Evolutionary conservation across 2,888 invertebrate genomes (phyloP), one percentile per base, ranked within the genome.

Genomic region (Chrysolina americana): DNA sequence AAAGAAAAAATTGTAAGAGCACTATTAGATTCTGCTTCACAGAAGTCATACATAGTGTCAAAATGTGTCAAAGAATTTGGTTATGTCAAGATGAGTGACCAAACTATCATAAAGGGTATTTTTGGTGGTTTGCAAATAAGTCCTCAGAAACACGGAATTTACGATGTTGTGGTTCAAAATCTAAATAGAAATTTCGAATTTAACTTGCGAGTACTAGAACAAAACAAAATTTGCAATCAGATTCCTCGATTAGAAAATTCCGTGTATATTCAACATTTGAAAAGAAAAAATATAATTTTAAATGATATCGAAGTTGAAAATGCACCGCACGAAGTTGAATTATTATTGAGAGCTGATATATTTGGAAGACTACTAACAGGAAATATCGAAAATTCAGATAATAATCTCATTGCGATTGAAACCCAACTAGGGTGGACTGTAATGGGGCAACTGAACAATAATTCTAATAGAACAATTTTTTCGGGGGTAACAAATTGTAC

Each of bases 141-240:
- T 41, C 44, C 65, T 41, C 41, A 65, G 15, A 41, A 28, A 65
- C 41, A 65, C 44, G 65, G 65, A 65, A 65, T 65, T 41, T 44
- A 65, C 36, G 65, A 65, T 65, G 41, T 65, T 65, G 44, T 56
- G 3, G 13, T 17, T 56, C 56, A 21, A 17, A 56, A 56, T 56
- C 10, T 56, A 56, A 56, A 56, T 11, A 21, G n/a, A 17, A 56
- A 56, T 17, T 56, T 56, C 4, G 56, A 17, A 56, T 15, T 56
- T 8, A 17, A 56, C 2, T 56, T 56, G n/a, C 56, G n/a, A 21
- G 56, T 10, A 11, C 13, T 56, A 56, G 56, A 56, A 56, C 56
- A 56, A 56, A 56, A 56, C 56, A 28, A 28, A 28, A 28, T 28
- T 28, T 28, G 28, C 5, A 28, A 28, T 28, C 28, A 28, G 2